Base-by-base conservation (phyloP, 2,113 vertebrate species). In the Phyllostomus hastatus region DNA sequence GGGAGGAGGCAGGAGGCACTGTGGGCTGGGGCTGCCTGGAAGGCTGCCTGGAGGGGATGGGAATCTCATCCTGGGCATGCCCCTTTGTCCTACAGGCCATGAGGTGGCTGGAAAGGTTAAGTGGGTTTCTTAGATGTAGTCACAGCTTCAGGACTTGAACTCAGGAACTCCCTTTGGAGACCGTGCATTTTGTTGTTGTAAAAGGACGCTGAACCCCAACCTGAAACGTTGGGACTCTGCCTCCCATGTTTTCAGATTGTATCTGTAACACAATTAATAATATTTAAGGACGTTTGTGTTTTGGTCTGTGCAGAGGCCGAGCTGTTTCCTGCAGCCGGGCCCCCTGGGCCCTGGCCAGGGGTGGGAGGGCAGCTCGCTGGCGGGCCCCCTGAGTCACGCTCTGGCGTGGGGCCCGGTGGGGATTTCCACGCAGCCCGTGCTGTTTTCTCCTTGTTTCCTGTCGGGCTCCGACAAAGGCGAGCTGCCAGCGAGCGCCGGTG, bases 381-480 rank as follows among this genome's bases (percentile, higher is more conserved):
- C 95, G 54, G 8, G 76, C 94, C 84, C 86, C 91, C 94, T 98
- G 97, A 98, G 90, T 97, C 97, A 98, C 91, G 31, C 46, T 79
- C 95, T 85, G 89, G 93, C 95, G 3, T 95, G 95, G 88, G 72
- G 97, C 97, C 97, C 35, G 7, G 66, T 57, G 97, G 97, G 97
- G 97, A 97, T 97, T 98, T 98, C 97, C 97, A 98, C 28, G 64
- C 0, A 10, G 97, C 94, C 92, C 81, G 38, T 57, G 69, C 96
- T 97, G 95, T 95, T 90, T 81, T 94, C 96, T 95, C 88, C 80
- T 83, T 22, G 52, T 92, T 98, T 97, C 97, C 97, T 97, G 97
- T 94, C 1, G 17, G 88, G 90, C 88, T 92, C 59, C 92, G 96
- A 97, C 4, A 12, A 67, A 95, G 96, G 96, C 96, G 10, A 72